These are phyloP conservation scores for Forbesichthys papilliferus DNA, from an alignment of 2,113 vertebrate species.

Conservation along the genomic window DNA sequence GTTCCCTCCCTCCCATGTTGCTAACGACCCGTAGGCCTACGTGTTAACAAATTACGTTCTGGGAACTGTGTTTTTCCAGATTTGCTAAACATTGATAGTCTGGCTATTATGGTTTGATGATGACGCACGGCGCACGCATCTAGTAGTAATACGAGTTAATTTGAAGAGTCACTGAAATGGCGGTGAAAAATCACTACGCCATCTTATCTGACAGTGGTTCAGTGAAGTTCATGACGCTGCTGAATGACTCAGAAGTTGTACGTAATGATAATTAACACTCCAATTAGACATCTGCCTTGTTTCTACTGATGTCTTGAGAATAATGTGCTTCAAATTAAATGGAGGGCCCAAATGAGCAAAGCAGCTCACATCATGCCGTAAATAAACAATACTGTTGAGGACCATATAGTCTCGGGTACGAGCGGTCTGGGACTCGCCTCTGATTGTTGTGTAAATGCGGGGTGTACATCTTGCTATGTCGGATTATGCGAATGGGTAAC, in stretches of 20 bases:
- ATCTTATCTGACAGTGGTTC: slow-evolving; percentile 51
- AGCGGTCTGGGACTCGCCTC: slow-evolving; percentile 8
- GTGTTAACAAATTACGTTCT: too few relatives aligned
- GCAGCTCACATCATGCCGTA: slow-evolving; percentile 33
- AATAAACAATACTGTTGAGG: slow-evolving; percentile 20
- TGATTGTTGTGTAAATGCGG: slow-evolving; percentile 44
- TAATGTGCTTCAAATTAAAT: slow-evolving; percentile 51
- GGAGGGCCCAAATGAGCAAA: slow-evolving; percentile 40
- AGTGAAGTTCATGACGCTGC: slow-evolving; percentile 41
- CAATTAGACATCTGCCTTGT: slow-evolving; percentile 68
- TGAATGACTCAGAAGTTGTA: slow-evolving; percentile 48
- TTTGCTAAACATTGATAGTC: slow-evolving; percentile 15
- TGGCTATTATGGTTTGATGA: slow-evolving; percentile 31
- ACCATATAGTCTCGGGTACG: not conserved
- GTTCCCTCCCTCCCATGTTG: not conserved
- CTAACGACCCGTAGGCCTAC: too few relatives aligned
- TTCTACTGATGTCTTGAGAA: slow-evolving; percentile 50
- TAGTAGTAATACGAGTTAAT: slow-evolving; percentile 15
- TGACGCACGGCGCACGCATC: slow-evolving; percentile 24
- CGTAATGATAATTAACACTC: slow-evolving; percentile 62
- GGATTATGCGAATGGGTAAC: slow-evolving; percentile 52
- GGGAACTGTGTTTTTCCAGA: not conserved
- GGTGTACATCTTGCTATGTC: slow-evolving; percentile 54
- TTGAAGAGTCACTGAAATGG: slow-evolving; percentile 20
- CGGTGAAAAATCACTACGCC: slow-evolving; percentile 12